Evolutionary conservation across 2,113 vertebrate genomes (phyloP), one percentile per base, ranked within the genome.

Genomic region (Plectropomus leopardus): DNA sequence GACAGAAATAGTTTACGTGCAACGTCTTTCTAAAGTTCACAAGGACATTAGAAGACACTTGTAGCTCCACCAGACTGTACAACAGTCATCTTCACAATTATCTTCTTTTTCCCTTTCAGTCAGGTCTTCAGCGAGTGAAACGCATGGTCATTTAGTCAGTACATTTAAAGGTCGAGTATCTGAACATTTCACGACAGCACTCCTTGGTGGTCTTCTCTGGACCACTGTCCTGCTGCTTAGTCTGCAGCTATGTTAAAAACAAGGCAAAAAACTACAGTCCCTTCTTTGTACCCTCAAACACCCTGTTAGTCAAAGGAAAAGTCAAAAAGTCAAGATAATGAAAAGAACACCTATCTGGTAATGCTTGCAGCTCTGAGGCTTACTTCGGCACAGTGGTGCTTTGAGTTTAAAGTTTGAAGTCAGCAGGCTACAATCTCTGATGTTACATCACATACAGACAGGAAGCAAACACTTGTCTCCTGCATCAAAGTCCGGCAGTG

Each of bases 111-210:
- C 6, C 40, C 32, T n/a, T 59, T 70, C 66, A 57, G 28, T 64
- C 28, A 32, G 40, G 64, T 50, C 16, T 19, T 21, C 30, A 69
- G 65, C 48, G 61, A 54, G n/a, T 67, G 7, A 45, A 45, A 50
- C 21, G 50, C 32, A 26, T 45, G 17, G 7, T 65, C 34, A 71
- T 10, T 64, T 23, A 11, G 5, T 45, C 24, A 47, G 36, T 61
- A n/a, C n/a, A n/a, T n/a, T n/a, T n/a, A n/a, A n/a, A n/a, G 34
- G 34, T 74, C 48, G 61, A 34, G 32, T 70, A 32, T 53, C 21
- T 45, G 7, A 60, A 57, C 32, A 14, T 19, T 44, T 6, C 32
- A n/a, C 14, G 19, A 32, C 8, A 36, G 9, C 4, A 57, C 1
- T 48, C 16, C 13, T 64, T 15, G 16, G 13, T 48, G 28, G 72